phyloP scores from a whole-genome alignment of 2,888 invertebrate species.

The Troides aeacus region DNA sequence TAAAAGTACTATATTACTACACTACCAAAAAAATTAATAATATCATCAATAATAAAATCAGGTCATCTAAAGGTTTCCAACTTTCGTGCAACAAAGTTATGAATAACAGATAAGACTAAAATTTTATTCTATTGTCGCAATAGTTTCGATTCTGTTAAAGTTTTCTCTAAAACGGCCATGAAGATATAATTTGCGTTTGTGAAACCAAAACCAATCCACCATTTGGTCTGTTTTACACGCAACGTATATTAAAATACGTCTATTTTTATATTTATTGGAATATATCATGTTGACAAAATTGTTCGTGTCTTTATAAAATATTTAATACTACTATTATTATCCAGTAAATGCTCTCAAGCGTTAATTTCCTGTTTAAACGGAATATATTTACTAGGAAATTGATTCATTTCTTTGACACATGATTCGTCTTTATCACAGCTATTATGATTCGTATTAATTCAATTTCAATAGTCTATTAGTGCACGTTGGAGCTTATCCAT shows the following conservation, averaged over 20 bases:
- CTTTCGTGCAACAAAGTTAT: neutral
- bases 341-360: constrained; percentile 15
- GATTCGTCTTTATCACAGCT: constrained; percentile 13
- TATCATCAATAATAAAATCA: neutral
- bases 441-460: constrained; percentile 16
- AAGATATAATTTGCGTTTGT: constrained; percentile 7
- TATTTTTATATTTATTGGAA: constrained; percentile 4
- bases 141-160: constrained; percentile 5
- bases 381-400: constrained; percentile 11
- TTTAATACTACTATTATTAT: neutral
- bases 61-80: neutral
- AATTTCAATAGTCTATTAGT: constrained; percentile 13
- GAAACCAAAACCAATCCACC: constrained; percentile 11
- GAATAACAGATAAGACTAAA: neutral
- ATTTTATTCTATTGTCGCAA: neutral
- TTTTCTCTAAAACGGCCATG: constrained; percentile 19
- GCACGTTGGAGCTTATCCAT: neutral
- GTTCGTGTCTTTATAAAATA: neutral
- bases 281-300: neutral
- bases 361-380: constrained; percentile 20
- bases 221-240: constrained; percentile 17
- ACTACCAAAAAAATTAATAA: neutral
- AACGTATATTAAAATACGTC: neutral
- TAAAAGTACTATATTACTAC: neutral
- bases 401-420: constrained; percentile 10